phyloP scores from a whole-genome alignment of 2,888 invertebrate genomes.

The Cryptocephalus primarius region DNA sequence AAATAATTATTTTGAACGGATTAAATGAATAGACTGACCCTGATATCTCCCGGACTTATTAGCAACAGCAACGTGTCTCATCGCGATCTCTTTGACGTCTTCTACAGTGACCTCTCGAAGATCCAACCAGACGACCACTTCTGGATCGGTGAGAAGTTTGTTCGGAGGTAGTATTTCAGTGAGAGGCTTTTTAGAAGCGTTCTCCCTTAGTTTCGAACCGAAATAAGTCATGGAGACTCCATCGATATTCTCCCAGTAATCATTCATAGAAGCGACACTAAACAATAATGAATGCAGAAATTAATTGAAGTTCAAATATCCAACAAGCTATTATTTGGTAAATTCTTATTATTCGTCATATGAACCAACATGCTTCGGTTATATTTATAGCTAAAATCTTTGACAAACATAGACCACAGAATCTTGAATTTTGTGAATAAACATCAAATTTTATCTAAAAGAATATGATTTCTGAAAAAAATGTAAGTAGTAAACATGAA shows the following conservation, averaged over 20 bases:
- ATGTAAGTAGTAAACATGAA: too few species aligned
- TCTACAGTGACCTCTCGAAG: conserved; percentile 47
- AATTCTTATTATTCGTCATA: neutral
- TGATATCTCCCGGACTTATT: conserved; percentile 52
- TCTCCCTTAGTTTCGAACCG: conserved; percentile 48
- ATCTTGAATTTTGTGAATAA: too few species aligned
- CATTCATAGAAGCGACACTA: conserved; percentile 53
- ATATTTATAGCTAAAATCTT: too few species aligned
- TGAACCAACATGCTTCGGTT: neutral
- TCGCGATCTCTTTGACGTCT: conserved; percentile 49
- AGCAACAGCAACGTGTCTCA: conserved; percentile 50
- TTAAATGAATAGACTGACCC: conserved; percentile 60
- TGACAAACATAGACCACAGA: too few species aligned
- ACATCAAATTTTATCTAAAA: too few species aligned
- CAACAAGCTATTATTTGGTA: too few species aligned
- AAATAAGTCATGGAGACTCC: conserved; percentile 69
- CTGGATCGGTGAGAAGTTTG: conserved; percentile 53
- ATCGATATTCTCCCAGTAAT: conserved; percentile 68
- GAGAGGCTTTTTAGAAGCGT: conserved; percentile 56
- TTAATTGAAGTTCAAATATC: neutral
- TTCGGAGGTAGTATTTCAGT: conserved; percentile 44
- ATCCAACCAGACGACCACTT: conserved; percentile 56
- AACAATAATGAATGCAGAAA: conserved; percentile 16
- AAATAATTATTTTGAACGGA: conserved; percentile 37
- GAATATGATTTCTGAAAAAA: too few species aligned